phyloP scores from a whole-genome alignment of 2,797 vertebrate genomes.

The Leptoclinus maculatus region DNA sequence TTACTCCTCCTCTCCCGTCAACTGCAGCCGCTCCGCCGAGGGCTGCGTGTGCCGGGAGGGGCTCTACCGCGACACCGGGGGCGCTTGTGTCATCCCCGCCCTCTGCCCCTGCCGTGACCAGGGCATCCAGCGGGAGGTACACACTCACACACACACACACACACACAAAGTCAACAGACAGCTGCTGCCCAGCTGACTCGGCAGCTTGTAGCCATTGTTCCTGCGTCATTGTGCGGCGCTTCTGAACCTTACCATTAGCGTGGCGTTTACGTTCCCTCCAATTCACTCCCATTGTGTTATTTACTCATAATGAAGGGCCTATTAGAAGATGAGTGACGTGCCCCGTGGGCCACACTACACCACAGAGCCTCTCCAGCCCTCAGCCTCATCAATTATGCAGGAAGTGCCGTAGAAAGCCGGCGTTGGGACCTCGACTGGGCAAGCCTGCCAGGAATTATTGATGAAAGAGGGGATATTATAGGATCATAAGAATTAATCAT shows the following conservation, averaged over 20 bases:
- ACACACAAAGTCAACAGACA: conserved; percentile 20
- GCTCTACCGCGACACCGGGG: conserved; percentile 80
- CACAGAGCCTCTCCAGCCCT: conserved; percentile 58
- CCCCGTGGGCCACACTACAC: conserved; percentile 63
- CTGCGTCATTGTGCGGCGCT: conserved; percentile 30
- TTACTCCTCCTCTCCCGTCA: conserved; percentile 62
- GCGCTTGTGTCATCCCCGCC: conserved; percentile 84
- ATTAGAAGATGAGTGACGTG: conserved; percentile 76
- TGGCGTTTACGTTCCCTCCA: conserved; percentile 40
- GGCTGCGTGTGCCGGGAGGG: conserved; percentile 87
- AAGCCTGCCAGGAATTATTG: conserved; percentile 75
- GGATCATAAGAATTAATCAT: conserved; percentile 73
- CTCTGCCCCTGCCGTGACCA: conserved; percentile 86
- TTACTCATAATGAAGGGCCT: conserved; percentile 64
- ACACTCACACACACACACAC: conserved; percentile 15
- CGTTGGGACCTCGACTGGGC: conserved; percentile 50
- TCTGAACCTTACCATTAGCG: conserved; percentile 15
- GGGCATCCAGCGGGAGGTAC: conserved; percentile 73
- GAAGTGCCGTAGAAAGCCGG: conserved; percentile 51
- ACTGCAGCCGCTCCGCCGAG: conserved; percentile 77
- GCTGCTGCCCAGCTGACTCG: conserved; percentile 31
- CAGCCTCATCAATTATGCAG: conserved; percentile 77
- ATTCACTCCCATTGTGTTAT: conserved; percentile 67
- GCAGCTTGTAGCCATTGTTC: conserved; percentile 44
- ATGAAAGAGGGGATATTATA: conserved; percentile 74